A percentile compares a stretch with the other conserved stretches of the same genome.
Conservation (phyloP, 2,113 vertebrate species). For the Sorex araneus region DNA sequence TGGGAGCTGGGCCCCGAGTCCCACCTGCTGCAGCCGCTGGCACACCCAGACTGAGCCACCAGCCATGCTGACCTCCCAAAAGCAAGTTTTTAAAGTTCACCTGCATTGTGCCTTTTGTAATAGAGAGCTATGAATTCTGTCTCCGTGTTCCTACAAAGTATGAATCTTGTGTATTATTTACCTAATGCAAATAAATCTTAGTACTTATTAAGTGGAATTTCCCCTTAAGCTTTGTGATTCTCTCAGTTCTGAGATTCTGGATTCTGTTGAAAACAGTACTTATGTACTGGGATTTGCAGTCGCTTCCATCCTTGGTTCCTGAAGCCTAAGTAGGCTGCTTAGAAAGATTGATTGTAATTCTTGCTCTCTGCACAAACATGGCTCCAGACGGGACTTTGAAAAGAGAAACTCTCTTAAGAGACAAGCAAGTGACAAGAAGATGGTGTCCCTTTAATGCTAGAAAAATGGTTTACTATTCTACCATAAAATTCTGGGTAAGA, state of each 20-base stretch:
- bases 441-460: background rate
- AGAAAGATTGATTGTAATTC: background rate
- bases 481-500: background rate
- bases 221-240: background rate
- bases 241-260: conserved; percentile 21
- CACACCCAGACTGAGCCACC: too few species aligned
- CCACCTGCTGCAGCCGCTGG: too few species aligned
- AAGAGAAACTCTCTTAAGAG: background rate
- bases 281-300: background rate
- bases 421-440: background rate
- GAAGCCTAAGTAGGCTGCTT: background rate
- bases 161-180: too few species aligned
- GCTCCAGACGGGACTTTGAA: background rate
- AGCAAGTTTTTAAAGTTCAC: too few species aligned
- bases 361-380: background rate
- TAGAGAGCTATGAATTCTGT: too few species aligned
- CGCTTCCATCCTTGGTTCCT: background rate
- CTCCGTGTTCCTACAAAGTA: too few species aligned
- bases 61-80: too few species aligned
- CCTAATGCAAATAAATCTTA: background rate
- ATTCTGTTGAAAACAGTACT: background rate
- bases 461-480: background rate
- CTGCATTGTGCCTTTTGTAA: too few species aligned
- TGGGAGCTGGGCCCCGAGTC: too few species aligned
- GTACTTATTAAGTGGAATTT: background rate